Conservation (phyloP, 2,888 invertebrate species). For the Brenthis ino region DNA sequence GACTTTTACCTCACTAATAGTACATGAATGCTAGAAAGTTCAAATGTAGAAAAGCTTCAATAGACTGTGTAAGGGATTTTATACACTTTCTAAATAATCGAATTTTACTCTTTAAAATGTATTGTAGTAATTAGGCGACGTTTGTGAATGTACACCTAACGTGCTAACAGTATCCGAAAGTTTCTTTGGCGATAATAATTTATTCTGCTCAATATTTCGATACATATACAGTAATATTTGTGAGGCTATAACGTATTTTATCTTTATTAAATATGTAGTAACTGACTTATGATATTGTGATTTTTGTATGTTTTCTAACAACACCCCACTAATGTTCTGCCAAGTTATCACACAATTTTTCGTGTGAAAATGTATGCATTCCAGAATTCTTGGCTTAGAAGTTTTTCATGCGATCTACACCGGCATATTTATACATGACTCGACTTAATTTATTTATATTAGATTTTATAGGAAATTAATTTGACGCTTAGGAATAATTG, state of each 20-base stretch:
- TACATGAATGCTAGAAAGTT: conserved; percentile 26
- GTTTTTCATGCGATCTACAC: conserved; percentile 15
- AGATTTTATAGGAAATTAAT: conserved; percentile 44
- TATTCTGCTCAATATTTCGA: conserved; percentile 36
- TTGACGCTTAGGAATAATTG: conserved; percentile 42
- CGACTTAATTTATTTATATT: conserved; percentile 49
- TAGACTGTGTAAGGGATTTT: conserved; percentile 17
- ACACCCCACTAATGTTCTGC: conserved; percentile 19
- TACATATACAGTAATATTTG: conserved; percentile 28
- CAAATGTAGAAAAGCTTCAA: conserved; percentile 27
- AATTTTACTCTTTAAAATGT: conserved; percentile 7
- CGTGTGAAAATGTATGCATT: conserved; percentile 67
- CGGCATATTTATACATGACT: conserved; percentile 39
- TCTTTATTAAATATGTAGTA: conserved; percentile 21
- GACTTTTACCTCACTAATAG: conserved; percentile 18
- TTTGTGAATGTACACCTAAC: conserved; percentile 8
- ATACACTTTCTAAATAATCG: conserved; percentile 12
- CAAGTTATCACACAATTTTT: conserved; percentile 35
- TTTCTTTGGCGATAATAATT: conserved; percentile 29
- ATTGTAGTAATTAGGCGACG: conserved; percentile 5
- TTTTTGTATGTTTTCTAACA: conserved; percentile 29
- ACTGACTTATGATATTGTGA: conserved; percentile 32
- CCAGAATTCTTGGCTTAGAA: conserved; percentile 48
- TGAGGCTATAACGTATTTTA: conserved; percentile 31
- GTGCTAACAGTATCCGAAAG: conserved; percentile 18